These are phyloP conservation scores for Ophion slaviceki DNA, from an alignment of 2,888 invertebrate species.

Conservation along the genomic window DNA sequence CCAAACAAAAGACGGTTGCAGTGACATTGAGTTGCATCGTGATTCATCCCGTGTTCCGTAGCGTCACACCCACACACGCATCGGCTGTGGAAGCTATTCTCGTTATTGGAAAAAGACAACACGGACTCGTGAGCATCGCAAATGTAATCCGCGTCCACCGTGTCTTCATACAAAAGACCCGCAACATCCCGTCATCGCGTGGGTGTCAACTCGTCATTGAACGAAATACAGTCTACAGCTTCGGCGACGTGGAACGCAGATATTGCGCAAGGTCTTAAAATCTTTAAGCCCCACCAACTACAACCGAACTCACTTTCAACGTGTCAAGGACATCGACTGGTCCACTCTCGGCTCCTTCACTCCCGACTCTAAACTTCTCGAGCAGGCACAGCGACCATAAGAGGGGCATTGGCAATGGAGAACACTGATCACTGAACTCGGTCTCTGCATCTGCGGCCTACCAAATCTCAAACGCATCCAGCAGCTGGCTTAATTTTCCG, in stretches of 20 bases:
- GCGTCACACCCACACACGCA: not conserved
- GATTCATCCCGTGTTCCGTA: not conserved
- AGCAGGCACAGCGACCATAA: conserved; percentile 18
- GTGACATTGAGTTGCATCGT: not conserved
- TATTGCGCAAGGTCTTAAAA: conserved; percentile 64
- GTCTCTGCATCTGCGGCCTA: conserved; percentile 6
- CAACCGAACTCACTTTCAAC: conserved; percentile 77
- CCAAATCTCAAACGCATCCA: conserved; percentile 27
- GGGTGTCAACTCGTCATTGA: conserved; percentile 51
- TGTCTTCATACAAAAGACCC: not conserved
- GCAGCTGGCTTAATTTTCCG: too few species aligned
- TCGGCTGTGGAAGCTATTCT: not conserved
- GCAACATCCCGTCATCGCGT: conserved; percentile 30
- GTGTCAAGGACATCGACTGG: conserved; percentile 79
- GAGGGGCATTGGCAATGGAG: not conserved
- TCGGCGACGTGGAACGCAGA: conserved; percentile 39
- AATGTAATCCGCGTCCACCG: not conserved
- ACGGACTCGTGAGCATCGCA: not conserved
- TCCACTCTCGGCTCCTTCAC: conserved; percentile 59
- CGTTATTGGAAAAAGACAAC: not conserved
- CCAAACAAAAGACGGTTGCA: too few species aligned
- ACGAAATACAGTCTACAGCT: conserved; percentile 21
- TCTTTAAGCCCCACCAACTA: conserved; percentile 55
- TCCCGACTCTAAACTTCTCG: conserved; percentile 59
- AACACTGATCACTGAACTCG: not conserved